Conservation (phyloP, 2,888 invertebrate genomes). For the Drosophila trichaetosa region DNA sequence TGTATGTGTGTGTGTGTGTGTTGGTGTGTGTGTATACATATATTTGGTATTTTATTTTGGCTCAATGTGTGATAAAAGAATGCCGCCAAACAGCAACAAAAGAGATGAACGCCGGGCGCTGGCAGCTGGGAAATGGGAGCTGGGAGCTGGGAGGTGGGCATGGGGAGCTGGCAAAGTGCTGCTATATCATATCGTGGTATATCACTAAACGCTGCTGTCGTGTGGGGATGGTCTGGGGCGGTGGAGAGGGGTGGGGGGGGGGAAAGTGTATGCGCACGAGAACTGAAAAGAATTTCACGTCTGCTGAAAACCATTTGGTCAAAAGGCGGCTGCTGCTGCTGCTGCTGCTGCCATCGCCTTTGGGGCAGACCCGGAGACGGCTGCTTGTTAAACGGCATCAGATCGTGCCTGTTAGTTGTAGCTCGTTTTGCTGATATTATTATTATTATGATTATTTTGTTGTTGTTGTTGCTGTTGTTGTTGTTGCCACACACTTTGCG, state of each 20-base stretch:
- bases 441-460: constrained; percentile 2
- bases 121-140: background rate
- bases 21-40: background rate
- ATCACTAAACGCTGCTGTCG: constrained; percentile 32
- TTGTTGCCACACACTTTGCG: constrained; percentile 60
- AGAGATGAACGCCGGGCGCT: constrained; percentile 2
- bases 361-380: constrained; percentile 33
- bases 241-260: background rate
- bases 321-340: constrained; percentile 13
- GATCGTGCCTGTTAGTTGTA: constrained; percentile 12
- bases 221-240: constrained; percentile 4
- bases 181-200: constrained; percentile 38
- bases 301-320: constrained; percentile 47
- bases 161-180: constrained; percentile 6
- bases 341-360: constrained; percentile 14
- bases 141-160: background rate
- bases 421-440: background rate
- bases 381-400: constrained; percentile 16
- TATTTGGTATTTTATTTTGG: constrained; percentile 8
- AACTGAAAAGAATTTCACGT: constrained; percentile 43
- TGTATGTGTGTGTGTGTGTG: background rate
- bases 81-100: constrained; percentile 43
- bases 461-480: constrained; percentile 19
- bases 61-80: constrained; percentile 57
- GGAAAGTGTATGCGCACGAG: background rate